Evolutionary conservation across 2,888 invertebrate genomes (phyloP), one percentile per base, ranked within the genome.

Genomic region (Entomobrya proxima): DNA sequence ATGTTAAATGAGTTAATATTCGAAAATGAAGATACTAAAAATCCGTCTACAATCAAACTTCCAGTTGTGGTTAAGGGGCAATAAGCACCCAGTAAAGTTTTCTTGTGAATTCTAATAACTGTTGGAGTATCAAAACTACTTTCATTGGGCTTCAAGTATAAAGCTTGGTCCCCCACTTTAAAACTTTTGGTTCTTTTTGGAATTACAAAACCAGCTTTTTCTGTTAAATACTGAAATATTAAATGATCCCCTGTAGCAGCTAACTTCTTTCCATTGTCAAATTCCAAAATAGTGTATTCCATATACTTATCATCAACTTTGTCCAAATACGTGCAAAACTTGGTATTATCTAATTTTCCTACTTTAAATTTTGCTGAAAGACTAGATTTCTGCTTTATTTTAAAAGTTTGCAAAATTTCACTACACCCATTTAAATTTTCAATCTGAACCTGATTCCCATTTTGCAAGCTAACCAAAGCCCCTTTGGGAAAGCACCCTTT

Each of bases 41-140:
- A 81, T 47, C 87, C 87, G 18, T 87, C 82, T 2, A 75, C 87
- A 21, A 87, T n/a, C n/a, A 87, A 61, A n/a, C 85, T 87, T 40
- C 87, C 87, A 2, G 69, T 13, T 1, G 21, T 50, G 1, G 87
- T 85, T 9, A 87, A 47, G 13, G 87, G 87, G 13, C 47, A 50
- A 37, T 78, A 87, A 13, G 76, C 78, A 0, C 87, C 87, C 2
- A n/a, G 7, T 15, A 6, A n/a, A 1, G 2, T 32, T 30, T 72
- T 52, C 15, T 21, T 37, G 0, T n/a, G 15, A 72, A 86, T 86
- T 37, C 21, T 24, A 11, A 4, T n/a, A 18, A 44, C 9, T 35
- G 2, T 30, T 18, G 37, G 18, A n/a, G 11, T 21, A 18, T 35
- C 37, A 32, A 64, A 27, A n/a, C 11, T 18, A 0, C 3, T 37